Percentiles rank a stretch among this genome's conserved stretches.
These are phyloP conservation scores for Eupithecia subfuscata DNA, from an alignment of 2,888 invertebrate species.

Conservation along the genomic window DNA sequence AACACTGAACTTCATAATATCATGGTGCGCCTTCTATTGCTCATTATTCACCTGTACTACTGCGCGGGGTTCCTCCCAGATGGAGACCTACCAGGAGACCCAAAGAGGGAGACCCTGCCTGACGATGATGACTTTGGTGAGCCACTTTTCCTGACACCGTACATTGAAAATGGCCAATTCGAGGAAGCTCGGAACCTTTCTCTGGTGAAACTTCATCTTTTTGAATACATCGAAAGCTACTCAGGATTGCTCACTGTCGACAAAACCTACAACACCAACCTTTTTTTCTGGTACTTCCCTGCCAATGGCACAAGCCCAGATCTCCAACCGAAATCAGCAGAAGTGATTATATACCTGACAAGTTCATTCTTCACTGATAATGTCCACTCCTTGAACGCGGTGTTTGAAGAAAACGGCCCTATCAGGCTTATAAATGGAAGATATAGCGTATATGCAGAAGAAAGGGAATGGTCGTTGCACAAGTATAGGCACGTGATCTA, in stretches of 20 bases:
- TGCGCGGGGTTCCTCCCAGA: background rate
- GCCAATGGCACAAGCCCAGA: background rate
- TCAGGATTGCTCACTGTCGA: background rate
- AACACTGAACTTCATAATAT: background rate
- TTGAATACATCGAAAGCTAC: background rate
- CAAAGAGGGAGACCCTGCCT: background rate
- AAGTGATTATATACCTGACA: background rate
- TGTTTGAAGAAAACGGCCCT: background rate
- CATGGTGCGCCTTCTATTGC: background rate
- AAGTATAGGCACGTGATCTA: background rate
- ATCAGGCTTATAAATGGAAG: background rate
- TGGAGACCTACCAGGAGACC: background rate
- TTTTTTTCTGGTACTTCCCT: slow-evolving; percentile 5
- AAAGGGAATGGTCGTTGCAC: background rate
- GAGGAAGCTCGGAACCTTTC: background rate
- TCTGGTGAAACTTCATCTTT: background rate
- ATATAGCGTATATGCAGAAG: background rate
- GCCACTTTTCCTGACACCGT: slow-evolving; percentile 4
- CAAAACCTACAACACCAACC: background rate
- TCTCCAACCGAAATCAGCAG: background rate
- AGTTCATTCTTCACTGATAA: background rate
- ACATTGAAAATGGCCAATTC: background rate
- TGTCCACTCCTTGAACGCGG: background rate
- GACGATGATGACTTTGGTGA: background rate
- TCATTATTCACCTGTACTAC: background rate